Conservation (phyloP, 1,140 invertebrate genomes). For the Plectus sambesii region DNA sequence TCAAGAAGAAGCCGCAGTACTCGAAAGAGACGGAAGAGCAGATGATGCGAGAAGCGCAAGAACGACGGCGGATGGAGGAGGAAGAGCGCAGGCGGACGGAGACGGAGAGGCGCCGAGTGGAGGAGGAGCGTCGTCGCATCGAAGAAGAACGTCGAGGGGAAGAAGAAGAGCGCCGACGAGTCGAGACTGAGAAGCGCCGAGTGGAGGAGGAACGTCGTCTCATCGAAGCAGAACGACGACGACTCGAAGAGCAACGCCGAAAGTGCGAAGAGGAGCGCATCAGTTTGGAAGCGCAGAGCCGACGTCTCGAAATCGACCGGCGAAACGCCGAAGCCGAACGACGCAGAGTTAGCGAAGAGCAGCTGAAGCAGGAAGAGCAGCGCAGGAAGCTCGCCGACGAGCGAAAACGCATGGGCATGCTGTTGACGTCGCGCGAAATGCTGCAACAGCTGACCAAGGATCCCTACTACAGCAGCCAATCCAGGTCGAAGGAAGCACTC, state of each 20-base stretch:
- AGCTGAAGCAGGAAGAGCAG: constrained; percentile 18
- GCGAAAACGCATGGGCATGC: constrained; percentile 25
- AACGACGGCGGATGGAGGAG: no score
- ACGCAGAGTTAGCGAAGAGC: constrained; percentile 17
- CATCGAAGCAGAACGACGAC: constrained; percentile 17
- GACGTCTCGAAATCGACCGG: constrained; percentile 18
- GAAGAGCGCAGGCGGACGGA: no score
- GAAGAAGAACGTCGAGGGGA: constrained; percentile 33
- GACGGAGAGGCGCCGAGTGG: constrained; percentile 38
- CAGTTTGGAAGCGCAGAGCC: constrained; percentile 22
- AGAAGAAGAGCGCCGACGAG: constrained; percentile 36
- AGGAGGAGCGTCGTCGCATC: no score
- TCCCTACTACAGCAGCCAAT: constrained; percentile 43
- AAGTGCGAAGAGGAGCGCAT: constrained; percentile 6
- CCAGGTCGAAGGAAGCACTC: constrained; percentile 28
- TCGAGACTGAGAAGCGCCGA: constrained; percentile 31
- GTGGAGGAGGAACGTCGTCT: constrained; percentile 13
- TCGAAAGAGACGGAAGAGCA: no score
- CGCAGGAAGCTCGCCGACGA: constrained; percentile 28
- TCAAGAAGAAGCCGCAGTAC: no score
- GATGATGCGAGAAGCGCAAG: no score
- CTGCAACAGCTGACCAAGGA: no score
- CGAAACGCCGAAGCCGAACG: constrained; percentile 24
- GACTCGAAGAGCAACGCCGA: constrained; percentile 15
- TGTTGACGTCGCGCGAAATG: no score